Evolutionary conservation across 2,888 invertebrate genomes (phyloP).

Genomic region (Ornithoptera alexandrae): DNA sequence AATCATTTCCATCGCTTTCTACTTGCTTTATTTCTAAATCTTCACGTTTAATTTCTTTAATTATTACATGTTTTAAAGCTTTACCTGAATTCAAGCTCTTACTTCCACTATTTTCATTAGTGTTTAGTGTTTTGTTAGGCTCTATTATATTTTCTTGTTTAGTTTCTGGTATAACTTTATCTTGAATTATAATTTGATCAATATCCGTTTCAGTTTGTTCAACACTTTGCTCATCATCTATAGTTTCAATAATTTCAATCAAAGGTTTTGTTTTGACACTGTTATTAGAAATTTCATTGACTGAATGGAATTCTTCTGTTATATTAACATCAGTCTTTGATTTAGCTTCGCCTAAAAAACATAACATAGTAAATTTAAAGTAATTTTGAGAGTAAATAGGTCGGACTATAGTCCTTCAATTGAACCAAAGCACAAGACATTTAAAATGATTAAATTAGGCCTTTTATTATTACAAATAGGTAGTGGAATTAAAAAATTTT

Average conservation of each 20-base stretch:
- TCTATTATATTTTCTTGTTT: neutral
- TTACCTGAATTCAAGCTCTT: neutral
- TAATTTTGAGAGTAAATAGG: too few species aligned
- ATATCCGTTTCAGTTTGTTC: constrained; percentile 23
- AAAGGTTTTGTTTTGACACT: constrained; percentile 54
- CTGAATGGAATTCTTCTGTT: constrained; percentile 7
- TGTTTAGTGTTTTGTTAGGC: neutral
- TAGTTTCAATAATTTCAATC: constrained; percentile 57
- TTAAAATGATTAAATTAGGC: too few species aligned
- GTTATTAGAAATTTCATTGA: constrained; percentile 32
- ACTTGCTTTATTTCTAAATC: neutral
- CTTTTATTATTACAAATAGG: too few species aligned
- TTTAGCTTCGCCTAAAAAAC: constrained; percentile 30
- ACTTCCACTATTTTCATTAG: neutral
- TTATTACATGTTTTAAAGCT: constrained; percentile 21
- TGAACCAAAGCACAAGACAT: too few species aligned
- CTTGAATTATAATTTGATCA: neutral
- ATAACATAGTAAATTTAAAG: constrained; percentile 4
- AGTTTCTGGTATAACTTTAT: neutral
- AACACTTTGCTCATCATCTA: constrained; percentile 35
- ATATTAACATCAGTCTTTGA: constrained; percentile 11
- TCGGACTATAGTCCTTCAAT: too few species aligned
- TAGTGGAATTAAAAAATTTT: too few species aligned
- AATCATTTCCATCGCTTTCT: constrained; percentile 9
- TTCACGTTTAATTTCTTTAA: constrained; percentile 26